Evolutionary conservation across 2,113 vertebrate species (phyloP).

Genomic region (Hymenochirus boettgeri): DNA sequence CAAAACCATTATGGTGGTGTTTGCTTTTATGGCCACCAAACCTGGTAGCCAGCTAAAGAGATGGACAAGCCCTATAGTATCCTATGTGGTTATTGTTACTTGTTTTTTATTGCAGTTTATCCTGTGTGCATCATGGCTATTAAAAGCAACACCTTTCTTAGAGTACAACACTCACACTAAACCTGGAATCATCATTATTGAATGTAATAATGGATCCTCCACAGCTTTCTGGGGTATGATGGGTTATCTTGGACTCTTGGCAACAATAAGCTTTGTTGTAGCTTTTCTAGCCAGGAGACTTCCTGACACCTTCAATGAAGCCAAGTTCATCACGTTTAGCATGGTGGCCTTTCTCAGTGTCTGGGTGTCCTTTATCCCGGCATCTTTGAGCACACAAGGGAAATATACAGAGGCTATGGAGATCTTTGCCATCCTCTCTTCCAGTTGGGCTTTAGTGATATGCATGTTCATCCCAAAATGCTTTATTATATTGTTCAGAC

Average conservation of each 20-base stretch:
- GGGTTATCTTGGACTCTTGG: constrained; percentile 23
- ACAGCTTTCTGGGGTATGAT: constrained; percentile 30
- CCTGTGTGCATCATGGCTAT: constrained; percentile 19
- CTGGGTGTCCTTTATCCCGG: constrained; percentile 33
- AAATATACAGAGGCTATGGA: constrained; percentile 36
- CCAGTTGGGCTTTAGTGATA: constrained; percentile 32
- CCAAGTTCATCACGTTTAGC: constrained; percentile 43
- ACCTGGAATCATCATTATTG: constrained; percentile 29
- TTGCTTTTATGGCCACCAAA: constrained; percentile 36
- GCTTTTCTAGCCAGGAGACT: constrained; percentile 33
- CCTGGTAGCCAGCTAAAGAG: constrained; percentile 25
- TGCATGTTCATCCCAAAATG: constrained; percentile 42
- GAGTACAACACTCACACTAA: constrained; percentile 1
- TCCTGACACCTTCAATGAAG: constrained; percentile 43
- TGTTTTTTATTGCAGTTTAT: not conserved
- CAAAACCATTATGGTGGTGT: constrained; percentile 45
- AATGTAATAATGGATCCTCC: constrained; percentile 32
- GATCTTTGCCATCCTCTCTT: constrained; percentile 41
- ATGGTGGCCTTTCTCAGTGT: constrained; percentile 41
- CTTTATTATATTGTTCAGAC: constrained; percentile 27
- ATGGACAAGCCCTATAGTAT: constrained; percentile 1
- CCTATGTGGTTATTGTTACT: not conserved
- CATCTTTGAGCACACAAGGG: constrained; percentile 9
- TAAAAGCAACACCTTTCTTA: not conserved
- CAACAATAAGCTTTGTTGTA: constrained; percentile 21